phyloP scores from a whole-genome alignment of 2,888 invertebrate genomes.

The Myopa tessellatipennis region DNA sequence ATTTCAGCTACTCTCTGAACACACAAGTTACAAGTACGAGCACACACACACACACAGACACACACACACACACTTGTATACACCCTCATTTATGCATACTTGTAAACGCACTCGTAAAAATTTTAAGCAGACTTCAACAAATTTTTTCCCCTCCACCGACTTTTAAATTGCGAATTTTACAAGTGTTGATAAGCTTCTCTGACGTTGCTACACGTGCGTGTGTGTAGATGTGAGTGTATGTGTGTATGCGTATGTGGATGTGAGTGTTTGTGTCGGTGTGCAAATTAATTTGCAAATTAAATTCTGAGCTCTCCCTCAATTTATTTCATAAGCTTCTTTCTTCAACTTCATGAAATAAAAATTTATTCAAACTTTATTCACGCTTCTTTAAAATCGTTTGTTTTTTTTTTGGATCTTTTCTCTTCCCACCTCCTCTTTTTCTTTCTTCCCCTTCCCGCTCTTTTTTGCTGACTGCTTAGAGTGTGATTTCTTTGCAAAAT shows the following conservation, averaged over 20 bases:
- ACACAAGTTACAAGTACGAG: neutral
- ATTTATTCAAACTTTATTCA: neutral
- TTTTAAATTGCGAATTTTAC: constrained; percentile 21
- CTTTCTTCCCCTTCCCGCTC: too few species aligned
- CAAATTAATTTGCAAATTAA: constrained; percentile 14
- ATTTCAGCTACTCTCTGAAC: constrained; percentile 12
- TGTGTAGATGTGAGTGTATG: too few species aligned
- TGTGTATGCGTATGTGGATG: neutral
- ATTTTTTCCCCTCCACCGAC: constrained; percentile 9
- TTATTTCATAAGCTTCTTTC: constrained; percentile 1
- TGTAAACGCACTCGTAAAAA: neutral
- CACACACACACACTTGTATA: neutral
- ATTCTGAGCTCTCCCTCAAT: neutral
- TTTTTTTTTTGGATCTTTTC: too few species aligned
- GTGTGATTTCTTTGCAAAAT: too few species aligned
- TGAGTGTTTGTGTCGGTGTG: neutral
- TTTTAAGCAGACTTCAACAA: constrained; percentile 1
- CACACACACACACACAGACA: neutral
- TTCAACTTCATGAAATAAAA: neutral
- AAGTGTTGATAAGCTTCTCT: constrained; percentile 2
- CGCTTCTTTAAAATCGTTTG: too few species aligned
- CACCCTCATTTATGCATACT: neutral
- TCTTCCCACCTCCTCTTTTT: too few species aligned
- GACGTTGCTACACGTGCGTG: neutral
- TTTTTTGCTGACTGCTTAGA: too few species aligned